Percentiles rank a stretch among this genome's conserved stretches.
Evolutionary conservation across 2,113 vertebrate genomes (phyloP).

Genomic region (Mustela nigripes): DNA sequence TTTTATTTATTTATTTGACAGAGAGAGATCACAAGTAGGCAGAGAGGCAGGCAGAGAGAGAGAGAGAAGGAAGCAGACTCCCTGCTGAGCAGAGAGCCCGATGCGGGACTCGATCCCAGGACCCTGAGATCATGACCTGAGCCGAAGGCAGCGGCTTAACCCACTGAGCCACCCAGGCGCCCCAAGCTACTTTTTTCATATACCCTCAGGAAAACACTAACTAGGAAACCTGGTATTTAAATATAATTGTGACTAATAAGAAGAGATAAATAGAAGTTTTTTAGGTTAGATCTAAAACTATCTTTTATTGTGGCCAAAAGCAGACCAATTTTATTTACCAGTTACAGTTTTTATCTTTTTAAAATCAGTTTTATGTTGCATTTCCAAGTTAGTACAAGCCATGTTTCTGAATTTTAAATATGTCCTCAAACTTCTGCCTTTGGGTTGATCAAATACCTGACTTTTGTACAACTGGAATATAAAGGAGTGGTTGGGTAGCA

Average conservation of each 20-base stretch:
- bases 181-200: background rate
- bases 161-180: too few species aligned
- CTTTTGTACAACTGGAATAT: background rate
- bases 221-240: background rate
- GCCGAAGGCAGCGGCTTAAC: too few species aligned
- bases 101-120: too few species aligned
- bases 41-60: too few species aligned
- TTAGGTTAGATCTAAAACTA: background rate
- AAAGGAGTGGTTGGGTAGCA: background rate
- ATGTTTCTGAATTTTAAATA: background rate
- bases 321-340: background rate
- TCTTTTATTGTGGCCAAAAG: slow-evolving; percentile 2
- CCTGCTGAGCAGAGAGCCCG: too few species aligned
- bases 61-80: too few species aligned
- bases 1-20: too few species aligned
- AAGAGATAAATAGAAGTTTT: background rate
- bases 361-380: background rate
- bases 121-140: too few species aligned
- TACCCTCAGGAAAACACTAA: background rate
- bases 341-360: background rate
- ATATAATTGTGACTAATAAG: background rate
- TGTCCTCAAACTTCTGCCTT: background rate
- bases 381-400: background rate
- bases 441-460: background rate
- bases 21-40: too few species aligned